Base-by-base conservation (phyloP, 2,113 vertebrate genomes). In the Porphyrio hochstetteri region DNA sequence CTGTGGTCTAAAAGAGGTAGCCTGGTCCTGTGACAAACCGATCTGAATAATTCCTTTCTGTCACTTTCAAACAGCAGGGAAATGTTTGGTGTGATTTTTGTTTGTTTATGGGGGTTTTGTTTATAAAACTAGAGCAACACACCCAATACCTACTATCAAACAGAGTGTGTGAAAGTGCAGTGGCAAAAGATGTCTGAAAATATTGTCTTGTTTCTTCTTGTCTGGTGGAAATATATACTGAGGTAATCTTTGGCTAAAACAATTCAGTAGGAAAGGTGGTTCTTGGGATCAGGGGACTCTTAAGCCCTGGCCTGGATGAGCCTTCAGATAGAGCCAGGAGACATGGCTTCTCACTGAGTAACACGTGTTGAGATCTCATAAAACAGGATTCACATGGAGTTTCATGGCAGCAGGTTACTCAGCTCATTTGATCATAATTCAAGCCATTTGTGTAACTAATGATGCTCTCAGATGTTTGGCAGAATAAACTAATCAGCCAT, bases 371-470 rank as follows among this genome's bases (percentile, higher is more conserved):
- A 75, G 92, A 92, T 89, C 82, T 92, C 91, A 92, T 82, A 55
- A 82, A 96, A 88, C 92, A 96, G 79, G 60, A 35, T 86, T 76
- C 68, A 38, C 68, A 11, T 82, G 69, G 93, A 95, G 95, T 70
- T 94, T 16, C 67, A 61, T 94, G 88, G 93, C 95, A 96, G 95
- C 81, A 97, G 92, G 91, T 92, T 96, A 95, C 80, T 94, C 75
- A 84, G 86, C 86, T 96, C 65, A 86, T 95, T 96, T 95, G 95
- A 94, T 97, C 89, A 93, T 74, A 95, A 85, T 44, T 96, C 96
- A 95, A 96, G 84, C 90, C 80, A 94, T 96, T 96, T 95, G 92
- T 97, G 91, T 97, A 95, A 96, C 95, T 98, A 97, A 96, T 96
- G 90, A 92, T 95, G 88, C 94, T 91, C 70, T 72, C 95, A 97